Percentiles rank a stretch among this genome's conserved stretches.
Evolutionary conservation across 37 sponge, comb jelly and placozoan genomes (phyloP).

Genomic region (Petrosia ficiformis): DNA sequence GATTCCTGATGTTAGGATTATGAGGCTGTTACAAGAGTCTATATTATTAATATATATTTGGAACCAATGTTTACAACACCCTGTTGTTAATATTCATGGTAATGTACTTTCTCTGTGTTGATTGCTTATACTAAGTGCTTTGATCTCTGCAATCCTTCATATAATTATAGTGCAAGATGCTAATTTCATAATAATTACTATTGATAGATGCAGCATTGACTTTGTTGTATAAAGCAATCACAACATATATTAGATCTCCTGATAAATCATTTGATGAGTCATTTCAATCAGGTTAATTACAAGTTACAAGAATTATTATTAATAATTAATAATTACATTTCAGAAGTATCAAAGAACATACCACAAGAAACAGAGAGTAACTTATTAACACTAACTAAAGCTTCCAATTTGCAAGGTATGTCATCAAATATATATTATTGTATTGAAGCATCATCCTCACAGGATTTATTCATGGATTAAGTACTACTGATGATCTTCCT

Average conservation of each 20-base stretch:
- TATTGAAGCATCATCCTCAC: background rate
- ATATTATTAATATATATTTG: conserved; percentile 43
- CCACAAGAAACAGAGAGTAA: conserved; percentile 23
- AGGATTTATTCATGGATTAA: conserved; percentile 61
- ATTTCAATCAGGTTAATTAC: background rate
- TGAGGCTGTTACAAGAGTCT: conserved; percentile 27
- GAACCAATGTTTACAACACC: conserved; percentile 31
- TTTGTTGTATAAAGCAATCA: conserved; percentile 57
- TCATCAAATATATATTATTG: background rate
- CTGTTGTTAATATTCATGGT: too few relatives aligned
- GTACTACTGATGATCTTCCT: conserved; percentile 20
- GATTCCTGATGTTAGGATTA: conserved; percentile 15
- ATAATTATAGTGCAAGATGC: too few relatives aligned
- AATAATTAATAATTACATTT: conserved; percentile 26
- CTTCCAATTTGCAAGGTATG: conserved; percentile 59
- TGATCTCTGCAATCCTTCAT: too few relatives aligned
- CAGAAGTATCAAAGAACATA: conserved; percentile 43
- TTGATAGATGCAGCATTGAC: conserved; percentile 37
- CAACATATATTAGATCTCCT: background rate
- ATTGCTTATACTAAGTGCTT: too few relatives aligned
- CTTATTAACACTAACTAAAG: conserved; percentile 54
- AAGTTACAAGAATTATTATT: background rate
- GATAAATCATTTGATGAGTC: background rate
- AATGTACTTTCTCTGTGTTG: too few relatives aligned
- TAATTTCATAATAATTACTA: too few relatives aligned